A percentile compares a stretch with the other conserved stretches of the same genome.
phyloP scores from a whole-genome alignment of 2,797 vertebrate species.

The Phaenicophaeus curvirostris region DNA sequence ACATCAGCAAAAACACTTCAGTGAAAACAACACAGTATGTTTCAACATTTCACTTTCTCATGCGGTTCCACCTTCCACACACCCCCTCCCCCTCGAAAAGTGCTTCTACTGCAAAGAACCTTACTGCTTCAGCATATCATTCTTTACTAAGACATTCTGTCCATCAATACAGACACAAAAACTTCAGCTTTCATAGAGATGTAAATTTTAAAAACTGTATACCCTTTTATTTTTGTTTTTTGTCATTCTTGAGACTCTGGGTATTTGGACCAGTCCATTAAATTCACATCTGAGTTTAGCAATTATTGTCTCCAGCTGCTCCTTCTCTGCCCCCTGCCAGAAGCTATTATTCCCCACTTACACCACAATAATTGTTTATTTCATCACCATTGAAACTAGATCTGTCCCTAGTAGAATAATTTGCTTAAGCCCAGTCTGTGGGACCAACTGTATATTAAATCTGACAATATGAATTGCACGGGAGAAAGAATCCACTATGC shows the following conservation, averaged over 20 bases:
- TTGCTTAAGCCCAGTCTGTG: slow-evolving; percentile 8
- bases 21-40: background rate
- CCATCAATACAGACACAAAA: background rate
- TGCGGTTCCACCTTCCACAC: background rate
- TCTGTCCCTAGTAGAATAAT: slow-evolving; percentile 8
- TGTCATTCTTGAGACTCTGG: background rate
- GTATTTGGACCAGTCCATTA: slow-evolving; percentile 11
- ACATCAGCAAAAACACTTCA: background rate
- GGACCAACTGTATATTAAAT: background rate
- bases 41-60: background rate
- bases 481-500: background rate
- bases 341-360: slow-evolving; percentile 31
- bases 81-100: background rate
- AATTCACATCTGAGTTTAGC: slow-evolving; percentile 23
- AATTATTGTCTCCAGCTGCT: slow-evolving; percentile 61
- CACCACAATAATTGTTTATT: slow-evolving; percentile 41
- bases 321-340: slow-evolving; percentile 35
- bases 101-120: background rate
- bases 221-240: background rate
- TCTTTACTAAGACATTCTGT: background rate
- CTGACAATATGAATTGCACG: background rate
- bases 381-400: slow-evolving; percentile 30
- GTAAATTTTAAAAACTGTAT: background rate
- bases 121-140: background rate
- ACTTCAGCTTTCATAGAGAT: background rate